Percentiles rank a stretch among this genome's conserved stretches.
Evolutionary conservation across 2,797 vertebrate species (phyloP).

Genomic region (Urocyon cinereoargenteus): DNA sequence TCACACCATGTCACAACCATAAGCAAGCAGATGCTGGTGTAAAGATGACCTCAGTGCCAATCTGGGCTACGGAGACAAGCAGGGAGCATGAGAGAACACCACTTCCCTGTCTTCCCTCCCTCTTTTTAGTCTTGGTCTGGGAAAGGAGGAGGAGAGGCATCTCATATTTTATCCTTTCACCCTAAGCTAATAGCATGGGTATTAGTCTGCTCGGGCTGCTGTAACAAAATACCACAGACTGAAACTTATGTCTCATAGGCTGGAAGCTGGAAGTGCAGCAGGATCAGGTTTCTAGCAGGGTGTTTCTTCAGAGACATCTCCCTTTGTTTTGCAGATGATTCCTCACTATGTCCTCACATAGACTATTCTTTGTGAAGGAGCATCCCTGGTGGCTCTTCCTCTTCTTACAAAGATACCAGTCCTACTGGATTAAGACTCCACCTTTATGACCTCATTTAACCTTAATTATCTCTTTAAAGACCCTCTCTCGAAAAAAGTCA

Average conservation of each 20-base stretch:
- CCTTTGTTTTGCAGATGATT: not conserved
- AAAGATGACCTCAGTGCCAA: not conserved
- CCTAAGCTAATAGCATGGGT: not conserved
- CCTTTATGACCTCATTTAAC: not conserved
- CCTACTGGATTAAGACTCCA: not conserved
- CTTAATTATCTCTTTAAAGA: not conserved
- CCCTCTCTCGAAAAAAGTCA: not conserved
- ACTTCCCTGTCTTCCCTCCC: not conserved
- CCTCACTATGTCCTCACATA: not conserved
- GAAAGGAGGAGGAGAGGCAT: not conserved
- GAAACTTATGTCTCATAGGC: not conserved
- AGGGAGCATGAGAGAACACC: accelerated
- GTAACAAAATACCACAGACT: not conserved
- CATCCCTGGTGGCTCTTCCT: not conserved
- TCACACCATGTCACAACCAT: too few species aligned
- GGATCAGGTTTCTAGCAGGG: not conserved
- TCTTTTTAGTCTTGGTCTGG: not conserved
- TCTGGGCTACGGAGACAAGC: accelerated
- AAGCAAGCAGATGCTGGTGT: not conserved
- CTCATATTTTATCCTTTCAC: not conserved
- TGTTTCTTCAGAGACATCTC: not conserved
- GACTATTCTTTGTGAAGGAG: not conserved
- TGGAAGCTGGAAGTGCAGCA: not conserved
- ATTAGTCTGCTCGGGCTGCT: accelerated
- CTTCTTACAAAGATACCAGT: not conserved